phyloP scores from a whole-genome alignment of 2,113 vertebrate genomes.

The Ginglymostoma cirratum region DNA sequence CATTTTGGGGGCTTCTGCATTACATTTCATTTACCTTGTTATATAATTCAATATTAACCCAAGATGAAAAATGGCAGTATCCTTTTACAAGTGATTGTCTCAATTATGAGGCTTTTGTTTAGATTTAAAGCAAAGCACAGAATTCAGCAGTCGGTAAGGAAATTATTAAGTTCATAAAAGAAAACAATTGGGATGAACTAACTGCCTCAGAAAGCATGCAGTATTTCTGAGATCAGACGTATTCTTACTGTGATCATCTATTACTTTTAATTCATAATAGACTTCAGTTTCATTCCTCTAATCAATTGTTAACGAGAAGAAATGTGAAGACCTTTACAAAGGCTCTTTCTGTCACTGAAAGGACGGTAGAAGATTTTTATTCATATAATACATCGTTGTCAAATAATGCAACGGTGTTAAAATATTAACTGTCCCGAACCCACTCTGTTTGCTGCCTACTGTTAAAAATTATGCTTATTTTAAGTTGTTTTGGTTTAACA shows the following conservation, averaged over 20 bases:
- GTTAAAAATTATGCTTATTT: not conserved
- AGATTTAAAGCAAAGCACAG: not conserved
- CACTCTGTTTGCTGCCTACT: not conserved
- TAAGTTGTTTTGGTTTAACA: not conserved
- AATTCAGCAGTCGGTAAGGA: not conserved
- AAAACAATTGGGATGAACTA: not conserved
- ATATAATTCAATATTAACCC: slow-evolving; percentile 22
- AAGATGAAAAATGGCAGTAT: not conserved
- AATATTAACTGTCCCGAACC: not conserved
- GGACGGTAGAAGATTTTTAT: not conserved
- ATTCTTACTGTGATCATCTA: not conserved
- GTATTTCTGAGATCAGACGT: not conserved
- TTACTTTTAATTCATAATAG: not conserved
- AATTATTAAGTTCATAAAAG: not conserved
- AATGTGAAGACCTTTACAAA: not conserved
- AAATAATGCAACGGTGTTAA: not conserved
- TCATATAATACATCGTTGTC: not conserved
- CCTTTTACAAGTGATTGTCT: not conserved
- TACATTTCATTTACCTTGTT: not conserved
- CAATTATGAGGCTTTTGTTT: not conserved
- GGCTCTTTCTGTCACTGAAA: not conserved
- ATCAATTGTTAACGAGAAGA: too few species aligned
- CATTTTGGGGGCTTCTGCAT: slow-evolving; percentile 2
- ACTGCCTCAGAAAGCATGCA: not conserved
- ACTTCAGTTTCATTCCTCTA: not conserved